Conservation (phyloP, 2,113 vertebrate species). For the Ochotona curzoniae region DNA sequence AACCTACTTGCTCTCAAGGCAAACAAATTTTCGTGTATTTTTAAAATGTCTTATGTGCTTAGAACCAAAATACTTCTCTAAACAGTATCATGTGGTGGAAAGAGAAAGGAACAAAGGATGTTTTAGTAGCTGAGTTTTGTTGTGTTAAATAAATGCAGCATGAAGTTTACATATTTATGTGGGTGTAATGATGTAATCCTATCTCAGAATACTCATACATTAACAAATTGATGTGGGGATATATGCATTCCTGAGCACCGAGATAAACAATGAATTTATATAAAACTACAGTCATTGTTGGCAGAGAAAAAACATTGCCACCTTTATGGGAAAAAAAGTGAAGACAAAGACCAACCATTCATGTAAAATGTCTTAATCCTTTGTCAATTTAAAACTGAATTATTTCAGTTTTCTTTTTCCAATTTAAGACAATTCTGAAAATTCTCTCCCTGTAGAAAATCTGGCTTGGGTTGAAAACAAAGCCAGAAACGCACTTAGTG, state of each 20-base stretch:
- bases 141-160: constrained; percentile 70
- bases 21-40: constrained; percentile 64
- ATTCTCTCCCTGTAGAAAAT: constrained; percentile 4
- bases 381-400: constrained; percentile 47
- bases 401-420: constrained; percentile 9
- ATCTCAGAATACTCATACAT: constrained; percentile 64
- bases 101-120: constrained; percentile 51
- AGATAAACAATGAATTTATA: constrained; percentile 61
- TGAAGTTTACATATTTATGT: constrained; percentile 73
- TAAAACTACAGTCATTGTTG: constrained; percentile 20
- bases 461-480: background rate
- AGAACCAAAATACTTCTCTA: constrained; percentile 52
- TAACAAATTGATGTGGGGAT: constrained; percentile 51
- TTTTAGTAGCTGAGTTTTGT: constrained; percentile 64
- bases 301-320: constrained; percentile 49
- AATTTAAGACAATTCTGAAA: background rate
- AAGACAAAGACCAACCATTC: constrained; percentile 44
- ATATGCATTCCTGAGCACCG: constrained; percentile 57
- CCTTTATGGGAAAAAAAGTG: constrained; percentile 49
- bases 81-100: constrained; percentile 55
- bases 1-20: constrained; percentile 25
- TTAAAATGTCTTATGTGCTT: constrained; percentile 37
- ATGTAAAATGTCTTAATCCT: constrained; percentile 7
- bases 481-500: background rate
- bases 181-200: constrained; percentile 56